These are phyloP conservation scores for Patella vulgata DNA, from an alignment of 1,140 invertebrate species.

Conservation along the genomic window DNA sequence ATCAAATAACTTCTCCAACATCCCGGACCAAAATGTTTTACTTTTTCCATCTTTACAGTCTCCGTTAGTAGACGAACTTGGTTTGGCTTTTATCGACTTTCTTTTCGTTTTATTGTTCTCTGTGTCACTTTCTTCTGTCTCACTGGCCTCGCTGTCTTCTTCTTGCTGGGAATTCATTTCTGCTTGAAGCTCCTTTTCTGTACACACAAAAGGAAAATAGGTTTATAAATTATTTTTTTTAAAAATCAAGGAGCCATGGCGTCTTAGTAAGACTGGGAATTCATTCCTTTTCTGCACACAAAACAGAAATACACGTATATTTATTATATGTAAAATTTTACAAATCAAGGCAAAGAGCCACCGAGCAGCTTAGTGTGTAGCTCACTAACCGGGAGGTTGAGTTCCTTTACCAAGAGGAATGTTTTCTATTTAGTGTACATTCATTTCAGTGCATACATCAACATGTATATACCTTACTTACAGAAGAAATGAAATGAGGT, in stretches of 20 bases:
- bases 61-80: slow-evolving; percentile 7
- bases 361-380: no score
- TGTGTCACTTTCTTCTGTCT: slow-evolving; percentile 18
- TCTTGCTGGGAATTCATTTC: slow-evolving; percentile 38
- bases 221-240: no score
- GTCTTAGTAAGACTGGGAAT: not conserved
- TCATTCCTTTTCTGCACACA: slow-evolving; percentile 26
- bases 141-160: slow-evolving; percentile 45
- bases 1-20: slow-evolving; percentile 38
- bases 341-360: no score
- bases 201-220: slow-evolving; percentile 1
- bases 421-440: no score
- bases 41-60: slow-evolving; percentile 15
- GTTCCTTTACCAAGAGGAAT: no score
- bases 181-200: slow-evolving; percentile 40
- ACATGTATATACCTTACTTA: no score
- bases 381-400: no score
- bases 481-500: no score
- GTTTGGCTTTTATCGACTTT: slow-evolving; percentile 3
- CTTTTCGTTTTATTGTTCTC: slow-evolving; percentile 13
- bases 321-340: no score
- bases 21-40: slow-evolving; percentile 37
- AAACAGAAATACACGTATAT: no score
- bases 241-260: not conserved
- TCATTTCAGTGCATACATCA: no score